Evolutionary conservation across 2,888 invertebrate genomes (phyloP), one percentile per base, ranked within the genome.

Genomic region (Incurvaria masculella): DNA sequence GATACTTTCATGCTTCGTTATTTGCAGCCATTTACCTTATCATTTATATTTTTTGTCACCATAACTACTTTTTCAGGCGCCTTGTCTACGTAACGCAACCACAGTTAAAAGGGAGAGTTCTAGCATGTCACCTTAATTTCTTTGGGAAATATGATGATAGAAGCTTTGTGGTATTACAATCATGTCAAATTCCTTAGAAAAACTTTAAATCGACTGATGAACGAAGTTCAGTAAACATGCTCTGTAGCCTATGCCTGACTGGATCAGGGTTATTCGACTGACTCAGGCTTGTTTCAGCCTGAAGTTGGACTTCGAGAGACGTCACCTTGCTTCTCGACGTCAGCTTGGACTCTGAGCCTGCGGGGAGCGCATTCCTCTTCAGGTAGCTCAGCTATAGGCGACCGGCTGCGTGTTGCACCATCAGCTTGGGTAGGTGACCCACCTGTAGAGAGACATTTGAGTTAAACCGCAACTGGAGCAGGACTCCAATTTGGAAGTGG

Each of bases 361-460:
- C 67, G 66, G 16, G 68, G 58, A 63, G 69, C 60, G 21, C 57
- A 64, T 53, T 80, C 80, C 48, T 81, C 83, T 33, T 75, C 73
- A 1, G 80, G 71, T 21, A 70, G 78, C 59, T 85, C 84, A 17
- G 78, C 80, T 17, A 84, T 84, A 1, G 85, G 84, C 4, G 83
- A 81, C 49, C 81, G 73, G 41, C 76, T 64, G n/a, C 80, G 69
- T 67, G 81, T 75, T 23, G 72, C 62, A 49, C 64, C 66, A 51
- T 59, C 74, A 52, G n/a, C n/a, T n/a, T n/a, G n/a, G n/a, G n/a
- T n/a, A n/a, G n/a, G n/a, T n/a, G n/a, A n/a, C n/a, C n/a, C n/a
- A n/a, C n/a, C n/a, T n/a, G n/a, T n/a, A n/a, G n/a, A 45, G 27
- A 48, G 41, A 20, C 41, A 57, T 48, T 54, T 55, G 44, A 49